Evolutionary conservation across 2,113 vertebrate genomes (phyloP), one percentile per base, ranked within the genome.

Genomic region (Chauna torquata): DNA sequence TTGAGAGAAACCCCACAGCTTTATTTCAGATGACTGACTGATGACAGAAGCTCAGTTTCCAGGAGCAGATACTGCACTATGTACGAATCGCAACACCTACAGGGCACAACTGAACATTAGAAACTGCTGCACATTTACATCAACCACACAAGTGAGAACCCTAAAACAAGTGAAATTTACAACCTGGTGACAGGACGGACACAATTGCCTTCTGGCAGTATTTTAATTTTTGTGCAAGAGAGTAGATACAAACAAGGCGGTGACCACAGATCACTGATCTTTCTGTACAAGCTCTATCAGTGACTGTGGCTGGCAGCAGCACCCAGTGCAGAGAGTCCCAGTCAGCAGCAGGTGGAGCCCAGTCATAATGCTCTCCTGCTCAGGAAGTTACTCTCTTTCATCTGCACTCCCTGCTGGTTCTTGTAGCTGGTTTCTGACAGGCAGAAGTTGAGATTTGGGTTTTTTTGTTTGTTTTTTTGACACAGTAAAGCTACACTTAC

Each of bases 291-390:
- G 40, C 49, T 18, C 52, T 49, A 2, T 9, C 80, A 8, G 4
- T 3, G 44, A 30, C 52, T 22, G 52, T 3, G 59, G 32, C 42
- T 24, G 52, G 72, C 6, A 2, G 40, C 16, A 18, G 32, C 65
- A 68, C 49, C 11, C 80, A 2, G 44, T 68, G 94, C 89, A 92
- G 72, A 17, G 38, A 49, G 49, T 5, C 44, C 70, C 42, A 27
- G 5, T 0, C 57, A 42, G 82, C 96, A 88, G 93, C 93, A 97
- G 96, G 64, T 78, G 96, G 96, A 96, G 93, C 96, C 74, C 92
- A 5, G 81, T 64, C 55, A 47, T 28, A 94, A 70, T 0, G 3
- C 23, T 59, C 52, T 44, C 16, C 52, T 1, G 1, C 12, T 24
- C 17, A 5, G 45, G 40, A 42, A 52, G 32, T 0, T 1, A 10